Evolutionary conservation across 2,888 invertebrate species (phyloP), one percentile per base, ranked within the genome.

Genomic region (Oscheius sp.): DNA sequence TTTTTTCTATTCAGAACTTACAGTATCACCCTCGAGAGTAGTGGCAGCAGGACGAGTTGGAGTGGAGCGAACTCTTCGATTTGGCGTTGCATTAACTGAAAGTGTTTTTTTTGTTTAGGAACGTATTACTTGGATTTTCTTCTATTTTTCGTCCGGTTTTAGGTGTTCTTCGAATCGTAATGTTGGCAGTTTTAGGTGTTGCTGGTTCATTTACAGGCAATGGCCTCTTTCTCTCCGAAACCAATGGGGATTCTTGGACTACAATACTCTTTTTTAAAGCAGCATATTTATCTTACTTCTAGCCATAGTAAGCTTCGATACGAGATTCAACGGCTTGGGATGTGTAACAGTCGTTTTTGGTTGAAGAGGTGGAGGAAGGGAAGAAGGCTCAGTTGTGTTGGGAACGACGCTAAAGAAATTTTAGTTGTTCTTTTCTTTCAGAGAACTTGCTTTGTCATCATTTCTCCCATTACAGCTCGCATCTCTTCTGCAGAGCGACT

Each of bases 1-100:
- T n/a, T n/a, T n/a, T n/a, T n/a, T n/a, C n/a, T n/a, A n/a, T 31
- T 23, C 6, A 46, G 57, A 31, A 53, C 65, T 55, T 66, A 72
- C 72, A 1, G 72, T 70, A 52, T 70, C 67, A 15, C 67, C 31
- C 15, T 64, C 50, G 55, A 64, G 52, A 0, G 63, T 25, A 10
- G 25, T 31, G 10, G 39, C 39, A n/a, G 55, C 53, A 27, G 65
- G 57, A n/a, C 69, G 65, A 27, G 72, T 61, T 0, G 70, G 45
- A 2, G 72, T 45, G 15, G 61, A 61, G 29, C 29, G 1, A 10
- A 20, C 10, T 8, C 55, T n/a, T 6, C 29, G 45, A 27, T 20
- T 42, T 8, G 61, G 61, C 10, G 61, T 61, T 3, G 34, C 33
- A 12, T 55, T 34, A 15, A 37, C 57, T 23, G 12, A 4, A 42